Conservation (phyloP, 92 coral and sea anemone species). For the Phenganax stokvisi region DNA sequence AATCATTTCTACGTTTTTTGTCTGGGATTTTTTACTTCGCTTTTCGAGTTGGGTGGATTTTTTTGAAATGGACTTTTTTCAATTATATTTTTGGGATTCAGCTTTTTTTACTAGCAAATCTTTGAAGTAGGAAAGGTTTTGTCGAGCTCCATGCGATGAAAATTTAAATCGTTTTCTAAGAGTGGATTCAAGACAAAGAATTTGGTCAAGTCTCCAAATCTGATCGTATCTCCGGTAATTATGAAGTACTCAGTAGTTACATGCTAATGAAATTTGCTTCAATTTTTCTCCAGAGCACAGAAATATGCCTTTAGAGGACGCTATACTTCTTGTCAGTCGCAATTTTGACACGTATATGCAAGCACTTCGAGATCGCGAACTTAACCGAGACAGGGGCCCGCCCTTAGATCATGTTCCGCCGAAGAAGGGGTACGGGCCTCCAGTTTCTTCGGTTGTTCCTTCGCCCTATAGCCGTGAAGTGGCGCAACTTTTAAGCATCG, state of each 20-base stretch:
- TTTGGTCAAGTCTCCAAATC: no score
- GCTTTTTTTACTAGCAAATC: not conserved
- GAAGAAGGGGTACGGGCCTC: slow-evolving; percentile 40
- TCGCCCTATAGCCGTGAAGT: slow-evolving; percentile 57
- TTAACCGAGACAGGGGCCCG: slow-evolving; percentile 16
- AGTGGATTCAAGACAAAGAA: no score
- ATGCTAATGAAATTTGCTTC: slow-evolving; percentile 29
- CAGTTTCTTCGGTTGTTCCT: slow-evolving; percentile 33
- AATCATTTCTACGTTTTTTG: not conserved
- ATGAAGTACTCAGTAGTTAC: no score
- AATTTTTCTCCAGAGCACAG: slow-evolving; percentile 95
- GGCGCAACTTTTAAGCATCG: slow-evolving; percentile 58
- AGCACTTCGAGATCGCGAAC: slow-evolving; percentile 63
- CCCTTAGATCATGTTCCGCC: slow-evolving; percentile 33
- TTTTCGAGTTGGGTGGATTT: not conserved
- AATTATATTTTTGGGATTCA: not conserved
- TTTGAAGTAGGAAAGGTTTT: not conserved
- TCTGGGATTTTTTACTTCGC: not conserved
- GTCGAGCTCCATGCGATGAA: no score
- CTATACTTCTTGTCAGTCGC: slow-evolving; percentile 90
- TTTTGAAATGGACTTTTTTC: not conserved
- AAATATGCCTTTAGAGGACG: slow-evolving; percentile 99
- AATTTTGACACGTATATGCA: slow-evolving; percentile 99
- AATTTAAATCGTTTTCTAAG: no score
- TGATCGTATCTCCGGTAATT: no score